These are phyloP conservation scores for Melospiza georgiana DNA, from an alignment of 2,113 vertebrate genomes.

Conservation along the genomic window DNA sequence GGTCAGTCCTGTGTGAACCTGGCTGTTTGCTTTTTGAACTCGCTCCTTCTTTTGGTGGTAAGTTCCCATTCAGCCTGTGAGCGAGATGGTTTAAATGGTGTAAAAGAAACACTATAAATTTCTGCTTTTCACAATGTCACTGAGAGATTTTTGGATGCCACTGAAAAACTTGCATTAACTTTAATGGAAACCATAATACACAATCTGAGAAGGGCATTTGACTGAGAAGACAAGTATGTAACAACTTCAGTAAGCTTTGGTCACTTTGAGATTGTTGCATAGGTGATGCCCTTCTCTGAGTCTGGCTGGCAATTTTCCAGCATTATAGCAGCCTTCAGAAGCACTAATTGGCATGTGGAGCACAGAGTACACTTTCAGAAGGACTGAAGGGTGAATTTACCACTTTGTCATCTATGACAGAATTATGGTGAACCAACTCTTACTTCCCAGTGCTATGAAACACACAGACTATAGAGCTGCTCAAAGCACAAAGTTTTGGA, in stretches of 20 bases:
- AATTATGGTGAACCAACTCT: background rate
- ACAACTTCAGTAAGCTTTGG: background rate
- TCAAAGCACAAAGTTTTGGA: slow-evolving; percentile 16
- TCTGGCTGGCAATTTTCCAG: background rate
- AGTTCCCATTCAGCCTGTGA: background rate
- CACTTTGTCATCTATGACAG: background rate
- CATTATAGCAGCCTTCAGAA: background rate
- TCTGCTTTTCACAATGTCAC: background rate
- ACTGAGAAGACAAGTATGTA: background rate
- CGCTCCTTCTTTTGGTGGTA: background rate
- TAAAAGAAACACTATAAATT: background rate
- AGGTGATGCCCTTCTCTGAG: background rate
- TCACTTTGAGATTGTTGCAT: background rate
- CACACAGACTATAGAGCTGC: background rate
- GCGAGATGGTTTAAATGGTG: background rate
- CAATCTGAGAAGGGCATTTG: background rate
- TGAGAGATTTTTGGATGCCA: background rate
- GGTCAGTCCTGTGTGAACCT: background rate
- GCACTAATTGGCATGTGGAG: background rate
- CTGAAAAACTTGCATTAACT: background rate
- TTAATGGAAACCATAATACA: background rate
- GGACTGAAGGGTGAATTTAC: background rate
- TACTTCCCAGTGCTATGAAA: background rate
- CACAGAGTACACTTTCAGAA: background rate
- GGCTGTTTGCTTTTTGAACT: background rate